Conservation (phyloP, 1,140 invertebrate species). For the Cotesia glomerata region DNA sequence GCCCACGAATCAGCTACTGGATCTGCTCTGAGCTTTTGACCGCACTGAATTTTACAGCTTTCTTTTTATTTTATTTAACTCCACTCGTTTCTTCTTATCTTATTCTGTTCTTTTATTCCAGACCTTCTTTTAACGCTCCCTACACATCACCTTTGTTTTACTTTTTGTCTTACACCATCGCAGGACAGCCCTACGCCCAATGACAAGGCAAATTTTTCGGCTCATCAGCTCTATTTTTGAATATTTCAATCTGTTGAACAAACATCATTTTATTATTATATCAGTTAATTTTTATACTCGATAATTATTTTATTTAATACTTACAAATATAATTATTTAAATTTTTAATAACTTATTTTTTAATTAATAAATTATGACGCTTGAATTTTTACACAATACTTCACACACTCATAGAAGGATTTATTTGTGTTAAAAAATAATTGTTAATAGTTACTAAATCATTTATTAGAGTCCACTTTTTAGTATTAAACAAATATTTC, state of each 20-base stretch:
- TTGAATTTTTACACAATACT: no score
- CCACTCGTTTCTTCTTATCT: constrained; percentile 4
- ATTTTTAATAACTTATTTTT: no score
- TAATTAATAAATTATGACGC: no score
- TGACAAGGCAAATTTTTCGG: neutral
- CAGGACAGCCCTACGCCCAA: neutral
- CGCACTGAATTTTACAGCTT: neutral
- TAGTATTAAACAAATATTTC: no score
- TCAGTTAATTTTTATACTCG: no score
- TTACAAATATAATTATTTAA: no score
- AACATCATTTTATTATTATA: neutral
- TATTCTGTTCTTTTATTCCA: neutral
- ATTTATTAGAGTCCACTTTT: no score
- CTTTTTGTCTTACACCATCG: no score
- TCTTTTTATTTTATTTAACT: neutral
- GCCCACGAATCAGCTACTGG: constrained; percentile 28
- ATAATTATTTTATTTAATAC: no score
- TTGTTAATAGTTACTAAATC: no score
- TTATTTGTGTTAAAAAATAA: no score
- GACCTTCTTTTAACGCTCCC: neutral
- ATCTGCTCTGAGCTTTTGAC: constrained; percentile 8
- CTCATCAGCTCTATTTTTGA: neutral
- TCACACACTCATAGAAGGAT: no score
- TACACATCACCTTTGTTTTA: neutral
- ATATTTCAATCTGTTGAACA: neutral